Percentiles rank a stretch among this genome's conserved stretches.
Conservation (phyloP, 2,113 vertebrate genomes). For the Mastomys coucha region DNA sequence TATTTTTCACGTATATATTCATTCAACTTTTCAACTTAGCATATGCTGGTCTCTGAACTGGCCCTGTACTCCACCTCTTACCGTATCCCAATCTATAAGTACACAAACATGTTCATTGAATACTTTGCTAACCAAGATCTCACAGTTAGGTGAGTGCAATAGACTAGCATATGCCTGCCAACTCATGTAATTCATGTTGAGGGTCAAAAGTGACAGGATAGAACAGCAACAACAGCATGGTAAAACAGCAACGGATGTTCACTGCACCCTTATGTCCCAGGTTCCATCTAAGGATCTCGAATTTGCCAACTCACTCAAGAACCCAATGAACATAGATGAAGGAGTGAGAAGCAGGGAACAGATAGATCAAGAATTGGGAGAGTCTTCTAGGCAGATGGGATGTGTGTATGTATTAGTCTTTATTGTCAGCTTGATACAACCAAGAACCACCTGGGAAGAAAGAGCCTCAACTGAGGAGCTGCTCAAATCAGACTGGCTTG, state of each 20-base stretch:
- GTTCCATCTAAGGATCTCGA: not conserved
- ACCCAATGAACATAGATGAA: not conserved
- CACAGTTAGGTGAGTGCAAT: not conserved
- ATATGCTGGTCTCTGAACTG: not conserved
- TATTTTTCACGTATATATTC: constrained; percentile 12
- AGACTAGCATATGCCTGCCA: not conserved
- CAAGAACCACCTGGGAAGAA: not conserved
- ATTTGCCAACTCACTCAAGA: not conserved
- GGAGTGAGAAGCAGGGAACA: not conserved
- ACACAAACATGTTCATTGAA: not conserved
- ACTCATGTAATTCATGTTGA: accelerated
- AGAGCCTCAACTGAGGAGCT: not conserved
- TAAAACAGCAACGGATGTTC: not conserved
- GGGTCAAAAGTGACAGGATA: not conserved
- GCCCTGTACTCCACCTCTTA: not conserved
- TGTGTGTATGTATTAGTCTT: not conserved
- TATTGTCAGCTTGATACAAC: not conserved
- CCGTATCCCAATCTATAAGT: not conserved
- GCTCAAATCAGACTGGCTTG: not conserved
- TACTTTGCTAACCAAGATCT: not conserved
- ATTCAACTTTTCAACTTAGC: constrained; percentile 23
- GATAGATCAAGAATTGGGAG: not conserved
- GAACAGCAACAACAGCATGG: not conserved
- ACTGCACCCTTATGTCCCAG: not conserved
- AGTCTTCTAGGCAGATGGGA: not conserved